Conservation (phyloP, 1,140 invertebrate species). For the Drosophila parabipectinata region DNA sequence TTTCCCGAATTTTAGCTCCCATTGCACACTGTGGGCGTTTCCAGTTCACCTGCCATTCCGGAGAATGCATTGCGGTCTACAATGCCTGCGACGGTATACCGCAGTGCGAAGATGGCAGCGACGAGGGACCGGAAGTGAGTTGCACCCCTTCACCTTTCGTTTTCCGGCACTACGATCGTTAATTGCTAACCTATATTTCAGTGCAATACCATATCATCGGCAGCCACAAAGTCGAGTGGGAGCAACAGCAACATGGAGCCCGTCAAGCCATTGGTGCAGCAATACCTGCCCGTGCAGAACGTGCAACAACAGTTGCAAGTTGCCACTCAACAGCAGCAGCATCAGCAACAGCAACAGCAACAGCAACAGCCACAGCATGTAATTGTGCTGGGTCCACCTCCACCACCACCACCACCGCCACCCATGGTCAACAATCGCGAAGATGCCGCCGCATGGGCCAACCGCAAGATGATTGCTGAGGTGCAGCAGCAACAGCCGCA, state of each 20-base stretch:
- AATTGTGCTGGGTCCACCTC: constrained; percentile 61
- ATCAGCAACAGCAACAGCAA: constrained; percentile 37
- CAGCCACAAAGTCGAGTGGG: constrained; percentile 41
- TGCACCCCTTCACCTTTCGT: neutral
- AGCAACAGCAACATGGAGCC: constrained; percentile 44
- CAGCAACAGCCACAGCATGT: constrained; percentile 48
- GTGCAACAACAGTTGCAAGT: constrained; percentile 60
- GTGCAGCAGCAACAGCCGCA: constrained; percentile 49
- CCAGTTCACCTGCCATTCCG: constrained; percentile 94
- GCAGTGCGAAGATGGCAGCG: constrained; percentile 96
- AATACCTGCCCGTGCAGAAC: constrained; percentile 57
- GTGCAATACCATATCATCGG: constrained; percentile 62
- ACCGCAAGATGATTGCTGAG: constrained; percentile 72
- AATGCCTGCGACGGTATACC: constrained; percentile 97
- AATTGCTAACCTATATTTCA: constrained; percentile 49
- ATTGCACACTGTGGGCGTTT: constrained; percentile 88
- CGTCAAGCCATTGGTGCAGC: constrained; percentile 44
- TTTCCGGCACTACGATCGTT: neutral
- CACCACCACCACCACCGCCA: constrained; percentile 58
- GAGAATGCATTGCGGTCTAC: constrained; percentile 97
- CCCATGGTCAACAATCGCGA: constrained; percentile 76
- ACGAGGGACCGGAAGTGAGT: constrained; percentile 92
- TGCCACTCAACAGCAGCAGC: constrained; percentile 40
- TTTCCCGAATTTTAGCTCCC: constrained; percentile 41
- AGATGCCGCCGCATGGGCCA: constrained; percentile 76